Base-by-base conservation (phyloP, 2,797 vertebrate genomes). In the Thalassophryne amazonica region DNA sequence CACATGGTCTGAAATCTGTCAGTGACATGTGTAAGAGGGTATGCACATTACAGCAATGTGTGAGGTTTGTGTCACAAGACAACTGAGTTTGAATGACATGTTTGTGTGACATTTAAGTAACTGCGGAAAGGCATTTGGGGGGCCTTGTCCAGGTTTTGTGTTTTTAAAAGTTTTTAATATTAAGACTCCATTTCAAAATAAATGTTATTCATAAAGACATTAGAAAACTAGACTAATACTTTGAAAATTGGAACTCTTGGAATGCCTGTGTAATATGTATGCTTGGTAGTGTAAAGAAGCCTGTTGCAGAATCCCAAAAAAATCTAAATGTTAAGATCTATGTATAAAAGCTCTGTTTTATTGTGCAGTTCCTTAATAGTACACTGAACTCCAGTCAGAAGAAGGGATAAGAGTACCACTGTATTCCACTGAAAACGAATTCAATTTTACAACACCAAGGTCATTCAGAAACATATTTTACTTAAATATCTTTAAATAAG, bases 1-100 rank as follows among this genome's bases (percentile, higher is more conserved):
- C 73, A 67, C 81, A 73, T 70, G 69, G 71, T 62, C 54, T 42
- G 83, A 81, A 86, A 81, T 83, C 71, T 86, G 86, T 74, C 72
- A 69, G 50, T 49, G 67, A 66, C 74, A 67, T 77, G 81, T 78
- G 70, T 67, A 75, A 81, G 66, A 80, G 72, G 78, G 60, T 54
- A 51, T 33, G 61, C 34, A 60, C 27, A 16, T 57, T 66, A 51
- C 64, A 61, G 56, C 64, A 27, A 58, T 63, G 50, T 57, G 62
- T 15, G 39, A 50, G 62, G 64, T 36, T 45, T 55, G 59, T 49
- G 50, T 62, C 49, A 57, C 34, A 56, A 63, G 32, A 52, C 28
- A 31, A 50, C 41, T 34, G 37, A 61, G 52, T 69, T 51, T 38
- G 15, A 73, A 64, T 60, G 3, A 36, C 31, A 4, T 38, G 22